Percentiles rank a stretch among this genome's conserved stretches.
phyloP scores from a whole-genome alignment of 2,888 invertebrate species.

The Apocheima hispidaria region DNA sequence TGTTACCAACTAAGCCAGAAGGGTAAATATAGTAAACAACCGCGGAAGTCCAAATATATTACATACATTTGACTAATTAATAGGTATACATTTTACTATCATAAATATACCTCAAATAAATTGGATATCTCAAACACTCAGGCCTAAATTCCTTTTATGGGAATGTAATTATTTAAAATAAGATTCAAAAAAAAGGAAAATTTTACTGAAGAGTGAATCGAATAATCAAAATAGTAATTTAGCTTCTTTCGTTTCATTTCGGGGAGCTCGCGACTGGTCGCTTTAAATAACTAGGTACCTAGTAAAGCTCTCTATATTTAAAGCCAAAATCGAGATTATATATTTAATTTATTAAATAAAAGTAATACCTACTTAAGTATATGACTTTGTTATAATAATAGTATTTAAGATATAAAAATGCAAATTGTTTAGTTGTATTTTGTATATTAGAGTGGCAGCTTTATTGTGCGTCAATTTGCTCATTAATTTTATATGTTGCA shows the following conservation, averaged over 20 bases:
- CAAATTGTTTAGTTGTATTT: conserved; percentile 7
- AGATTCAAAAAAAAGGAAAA: background rate
- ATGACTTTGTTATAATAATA: conserved; percentile 10
- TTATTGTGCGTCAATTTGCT: conserved; percentile 35
- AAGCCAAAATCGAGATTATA: conserved; percentile 32
- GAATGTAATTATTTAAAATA: conserved; percentile 5
- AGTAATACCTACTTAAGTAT: background rate
- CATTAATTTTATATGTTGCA: conserved; percentile 35
- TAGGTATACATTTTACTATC: too few species aligned
- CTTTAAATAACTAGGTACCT: conserved; percentile 14
- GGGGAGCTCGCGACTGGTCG: background rate
- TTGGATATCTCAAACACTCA: background rate
- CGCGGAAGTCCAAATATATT: too few species aligned
- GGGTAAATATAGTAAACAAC: too few species aligned
- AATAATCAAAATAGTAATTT: background rate
- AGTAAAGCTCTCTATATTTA: conserved; percentile 27
- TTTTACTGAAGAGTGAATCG: background rate
- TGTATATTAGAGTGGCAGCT: conserved; percentile 20
- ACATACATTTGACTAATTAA: too few species aligned
- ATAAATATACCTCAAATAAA: background rate
- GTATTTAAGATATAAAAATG: conserved; percentile 4
- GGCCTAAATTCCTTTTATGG: conserved; percentile 1
- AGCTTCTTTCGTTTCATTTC: conserved; percentile 5
- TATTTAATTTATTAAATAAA: conserved; percentile 12
- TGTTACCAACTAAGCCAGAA: too few species aligned